phyloP scores from a whole-genome alignment of 1,140 invertebrate species.

The Hyles euphorbiae region DNA sequence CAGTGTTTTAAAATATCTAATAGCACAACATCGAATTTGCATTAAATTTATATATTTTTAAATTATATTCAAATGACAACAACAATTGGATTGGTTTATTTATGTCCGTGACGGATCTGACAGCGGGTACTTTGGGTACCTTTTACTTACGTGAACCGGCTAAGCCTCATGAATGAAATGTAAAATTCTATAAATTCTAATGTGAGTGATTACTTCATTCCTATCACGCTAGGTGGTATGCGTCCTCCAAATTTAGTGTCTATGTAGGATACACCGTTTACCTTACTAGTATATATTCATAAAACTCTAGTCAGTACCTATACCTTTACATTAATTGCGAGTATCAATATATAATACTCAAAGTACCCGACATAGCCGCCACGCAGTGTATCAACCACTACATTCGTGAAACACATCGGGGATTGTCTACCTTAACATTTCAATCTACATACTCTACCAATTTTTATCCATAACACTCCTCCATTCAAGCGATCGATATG shows the following conservation, averaged over 20 bases:
- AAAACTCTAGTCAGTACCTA: too few species aligned
- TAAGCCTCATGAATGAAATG: not conserved
- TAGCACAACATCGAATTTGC: constrained; percentile 11
- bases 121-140: not conserved
- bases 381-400: not conserved
- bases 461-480: not conserved
- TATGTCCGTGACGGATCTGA: not conserved
- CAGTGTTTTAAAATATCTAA: constrained; percentile 7
- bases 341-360: too few species aligned
- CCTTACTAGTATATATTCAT: too few species aligned
- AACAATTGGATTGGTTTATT: constrained; percentile 18
- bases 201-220: not conserved
- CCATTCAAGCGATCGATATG: not conserved
- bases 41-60: constrained; percentile 12
- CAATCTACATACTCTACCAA: not conserved
- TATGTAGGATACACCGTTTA: not conserved
- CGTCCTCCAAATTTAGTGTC: not conserved
- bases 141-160: not conserved
- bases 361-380: too few species aligned
- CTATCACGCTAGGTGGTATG: not conserved
- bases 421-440: not conserved
- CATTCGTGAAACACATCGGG: not conserved
- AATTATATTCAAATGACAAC: constrained; percentile 26
- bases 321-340: too few species aligned
- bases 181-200: not conserved